Evolutionary conservation across 2,113 vertebrate species (phyloP), one percentile per base, ranked within the genome.

Genomic region (Pampusana beccarii): DNA sequence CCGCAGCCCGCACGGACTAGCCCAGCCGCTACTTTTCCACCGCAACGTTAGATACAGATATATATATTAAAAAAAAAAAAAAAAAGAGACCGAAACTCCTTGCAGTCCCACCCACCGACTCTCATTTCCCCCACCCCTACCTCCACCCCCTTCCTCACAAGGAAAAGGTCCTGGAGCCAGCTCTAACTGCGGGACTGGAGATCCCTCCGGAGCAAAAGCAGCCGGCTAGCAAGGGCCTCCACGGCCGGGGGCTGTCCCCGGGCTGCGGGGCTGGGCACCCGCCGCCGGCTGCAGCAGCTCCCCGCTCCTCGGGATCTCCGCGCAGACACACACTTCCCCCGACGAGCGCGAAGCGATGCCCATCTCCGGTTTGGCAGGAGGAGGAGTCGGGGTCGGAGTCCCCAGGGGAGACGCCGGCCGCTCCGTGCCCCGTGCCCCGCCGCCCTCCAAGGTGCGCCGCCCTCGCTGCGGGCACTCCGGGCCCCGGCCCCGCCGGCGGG

Each of bases 61-160:
- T 38, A 96, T 89, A 94, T 96, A 96, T 93, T 93, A 42, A 80
- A 88, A 96, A 94, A 95, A 82, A 86, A 86, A 81, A 67, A 19
- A n/a, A 23, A 48, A 6, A 54, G 73, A 87, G 88, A 69, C 74
- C 53, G 61, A 95, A 95, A 90, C 74, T 95, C 74, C 86, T 90
- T 86, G 70, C 96, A 94, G 93, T 94, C 96, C 94, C 96, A 93
- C 91, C 86, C 93, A 95, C 91, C 94, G 75, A 95, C 92, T 95
- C 92, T 82, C 90, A 80, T 95, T 95, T 96, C 94, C 90, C 95
- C 96, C 94, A 93, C 86, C 93, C 90, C 93, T 93, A 90, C 88
- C 96, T 93, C 91, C 88, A 90, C 88, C 96, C 94, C 96, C 92
- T 92, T 94, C 81, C 92, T 94, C 92, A 87, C 88, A 94, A 94